Evolutionary conservation across 2,797 vertebrate species (phyloP), one percentile per base, ranked within the genome.

Genomic region (Bradypodion ventrale): DNA sequence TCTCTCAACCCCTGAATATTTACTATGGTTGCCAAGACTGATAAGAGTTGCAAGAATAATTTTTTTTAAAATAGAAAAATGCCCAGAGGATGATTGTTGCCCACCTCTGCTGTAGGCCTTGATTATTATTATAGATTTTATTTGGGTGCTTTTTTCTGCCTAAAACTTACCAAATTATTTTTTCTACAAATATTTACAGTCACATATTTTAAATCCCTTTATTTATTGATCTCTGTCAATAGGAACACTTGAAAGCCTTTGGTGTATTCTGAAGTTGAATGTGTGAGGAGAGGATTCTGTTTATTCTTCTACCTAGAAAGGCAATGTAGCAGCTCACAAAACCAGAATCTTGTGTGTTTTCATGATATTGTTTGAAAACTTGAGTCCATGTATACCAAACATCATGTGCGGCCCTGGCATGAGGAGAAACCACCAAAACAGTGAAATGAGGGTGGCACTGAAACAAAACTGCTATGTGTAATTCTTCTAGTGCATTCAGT

Each of bases 391-490:
- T 32, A 69, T 56, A 27, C 32, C 13, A 32, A 63, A 56, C 65
- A n/a, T 44, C 80, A 85, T 35, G 35, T 75, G 52, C 56, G 69
- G 40, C 7, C 40, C 37, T 42, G 37, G 40, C 29, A 56, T 42
- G 27, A 76, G 16, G 63, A 59, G 35, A 81, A 35, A 3, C 35
- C 65, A 27, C 44, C 52, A 85, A 74, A 74, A 65, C 44, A 83
- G 63, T 49, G 40, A 78, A 69, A 35, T 9, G 15, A 75, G 52
- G 74, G 68, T 5, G 90, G 77, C 59, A 84, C 4, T 46, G 19
- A 79, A 85, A 46, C 1, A 65, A 15, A 74, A 78, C 25, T 89
- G 83, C 32, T 85, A 2, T 1, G 66, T 42, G 72, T 73, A 81
- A 2, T 0, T 23, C 42, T n/a, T 79, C 72, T 74, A 88, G 49